Base-by-base conservation (phyloP, 2,797 vertebrate genomes). In the Pogoniulus pusillus region DNA sequence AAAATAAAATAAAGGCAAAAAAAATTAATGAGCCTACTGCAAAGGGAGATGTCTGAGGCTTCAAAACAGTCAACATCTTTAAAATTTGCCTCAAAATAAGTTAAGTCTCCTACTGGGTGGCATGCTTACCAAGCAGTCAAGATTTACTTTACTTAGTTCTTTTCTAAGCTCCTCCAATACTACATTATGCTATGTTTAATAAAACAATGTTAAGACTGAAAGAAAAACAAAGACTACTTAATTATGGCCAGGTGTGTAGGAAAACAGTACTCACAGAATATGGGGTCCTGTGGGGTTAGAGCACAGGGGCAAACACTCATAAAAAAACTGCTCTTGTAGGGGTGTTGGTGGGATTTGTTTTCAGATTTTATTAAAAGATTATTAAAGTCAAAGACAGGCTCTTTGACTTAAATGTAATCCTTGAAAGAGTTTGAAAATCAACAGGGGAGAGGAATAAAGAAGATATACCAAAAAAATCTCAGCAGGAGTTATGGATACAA, bases 151-250 rank as follows among this genome's bases (percentile, higher is more conserved):
- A 69, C 65, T 91, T 88, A 72, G 85, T 89, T 91, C 60, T 85
- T 91, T 83, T 73, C 93, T 85, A 91, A 92, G 37, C 53, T 90
- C 34, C 57, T 63, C 27, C 77, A 62, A 11, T 34, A 80, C 79
- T 78, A 76, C 49, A 70, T 87, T 76, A 87, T 57, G 87, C 73
- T 29, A 49, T 60, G 82, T 90, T 95, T 87, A 66, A 60, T 90
- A 91, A 91, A 96, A 82, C 59, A 93, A 76, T 59, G 41, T 29
- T 63, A 80, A 54, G 43, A 85, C 57, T 54, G 58, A 91, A 95
- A 87, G 76, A 73, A 95, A 95, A 95, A 85, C 73, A 94, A 89
- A 91, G 93, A 64, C 27, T 32, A 70, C 43, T 85, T 95, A 94
- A 93, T 89, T 89, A 91, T 72, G 66, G 76, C 82, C 93, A 96